Conservation (phyloP, 2,797 vertebrate genomes). For the Sorex maritimensis region DNA sequence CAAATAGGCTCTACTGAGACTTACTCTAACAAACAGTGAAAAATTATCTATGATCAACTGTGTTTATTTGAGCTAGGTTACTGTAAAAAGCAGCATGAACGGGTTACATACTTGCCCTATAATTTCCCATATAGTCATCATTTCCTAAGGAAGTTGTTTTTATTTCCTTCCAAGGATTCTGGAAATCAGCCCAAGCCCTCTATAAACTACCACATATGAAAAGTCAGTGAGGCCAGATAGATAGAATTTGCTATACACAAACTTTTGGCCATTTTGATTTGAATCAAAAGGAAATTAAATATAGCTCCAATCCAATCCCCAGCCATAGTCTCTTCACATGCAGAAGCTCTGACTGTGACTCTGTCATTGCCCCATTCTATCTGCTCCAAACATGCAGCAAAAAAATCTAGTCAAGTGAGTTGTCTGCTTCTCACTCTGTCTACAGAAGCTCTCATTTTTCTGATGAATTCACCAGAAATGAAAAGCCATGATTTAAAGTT, state of each 20-base stretch:
- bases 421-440: background rate
- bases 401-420: background rate
- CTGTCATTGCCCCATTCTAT: background rate
- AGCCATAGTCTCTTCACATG: accelerated
- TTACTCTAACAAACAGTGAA: slow-evolving; percentile 16
- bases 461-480: slow-evolving; percentile 5
- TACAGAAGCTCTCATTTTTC: slow-evolving; percentile 6
- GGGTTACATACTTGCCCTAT: background rate
- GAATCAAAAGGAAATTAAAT: background rate
- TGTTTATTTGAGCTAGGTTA: slow-evolving; percentile 41
- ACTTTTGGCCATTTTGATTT: background rate
- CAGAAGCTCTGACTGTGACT: background rate
- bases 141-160: slow-evolving; percentile 45
- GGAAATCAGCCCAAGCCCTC: background rate
- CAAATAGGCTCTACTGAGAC: background rate
- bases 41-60: slow-evolving; percentile 37
- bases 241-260: background rate
- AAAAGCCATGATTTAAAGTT: slow-evolving; percentile 27
- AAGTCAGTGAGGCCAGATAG: background rate
- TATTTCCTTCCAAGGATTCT: background rate
- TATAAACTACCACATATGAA: slow-evolving; percentile 11
- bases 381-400: background rate
- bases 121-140: slow-evolving; percentile 38
- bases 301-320: background rate
- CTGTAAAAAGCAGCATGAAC: background rate